Conservation (phyloP, 2,113 vertebrate species). For the Odocoileus virginianus region DNA sequence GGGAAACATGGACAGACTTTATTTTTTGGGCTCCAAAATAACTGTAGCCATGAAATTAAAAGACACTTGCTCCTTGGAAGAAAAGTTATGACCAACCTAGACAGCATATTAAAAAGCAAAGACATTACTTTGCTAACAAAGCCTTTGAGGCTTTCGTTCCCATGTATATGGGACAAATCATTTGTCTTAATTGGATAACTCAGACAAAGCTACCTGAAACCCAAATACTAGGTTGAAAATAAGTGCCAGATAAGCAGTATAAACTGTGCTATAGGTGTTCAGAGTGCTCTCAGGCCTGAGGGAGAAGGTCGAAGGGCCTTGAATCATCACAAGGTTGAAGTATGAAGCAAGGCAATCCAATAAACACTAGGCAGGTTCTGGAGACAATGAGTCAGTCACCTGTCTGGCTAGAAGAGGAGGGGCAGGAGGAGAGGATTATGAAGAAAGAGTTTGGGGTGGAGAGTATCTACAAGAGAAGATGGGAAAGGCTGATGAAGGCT, state of each 20-base stretch:
- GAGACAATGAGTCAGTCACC: not conserved
- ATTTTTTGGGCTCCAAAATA: not conserved
- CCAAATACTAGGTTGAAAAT: not conserved
- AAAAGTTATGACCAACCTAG: not conserved
- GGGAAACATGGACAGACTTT: not conserved
- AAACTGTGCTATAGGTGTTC: not conserved
- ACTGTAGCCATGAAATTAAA: not conserved
- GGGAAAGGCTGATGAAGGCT: not conserved
- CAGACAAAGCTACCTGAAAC: not conserved
- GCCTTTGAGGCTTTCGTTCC: not conserved
- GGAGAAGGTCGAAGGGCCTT: not conserved
- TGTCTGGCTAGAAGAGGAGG: not conserved
- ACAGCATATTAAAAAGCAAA: not conserved
- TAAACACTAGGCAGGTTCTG: not conserved
- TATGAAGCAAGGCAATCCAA: not conserved
- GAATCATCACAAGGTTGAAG: not conserved
- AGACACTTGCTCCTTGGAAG: not conserved
- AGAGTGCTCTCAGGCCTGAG: not conserved
- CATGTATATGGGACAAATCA: not conserved
- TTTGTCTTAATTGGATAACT: not conserved
- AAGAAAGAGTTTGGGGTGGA: not conserved
- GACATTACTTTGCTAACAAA: not conserved
- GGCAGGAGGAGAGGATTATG: not conserved
- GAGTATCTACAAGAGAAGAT: not conserved
- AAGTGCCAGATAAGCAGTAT: not conserved